Evolutionary conservation across 2,113 vertebrate genomes (phyloP).

Genomic region (Azemiops feae): DNA sequence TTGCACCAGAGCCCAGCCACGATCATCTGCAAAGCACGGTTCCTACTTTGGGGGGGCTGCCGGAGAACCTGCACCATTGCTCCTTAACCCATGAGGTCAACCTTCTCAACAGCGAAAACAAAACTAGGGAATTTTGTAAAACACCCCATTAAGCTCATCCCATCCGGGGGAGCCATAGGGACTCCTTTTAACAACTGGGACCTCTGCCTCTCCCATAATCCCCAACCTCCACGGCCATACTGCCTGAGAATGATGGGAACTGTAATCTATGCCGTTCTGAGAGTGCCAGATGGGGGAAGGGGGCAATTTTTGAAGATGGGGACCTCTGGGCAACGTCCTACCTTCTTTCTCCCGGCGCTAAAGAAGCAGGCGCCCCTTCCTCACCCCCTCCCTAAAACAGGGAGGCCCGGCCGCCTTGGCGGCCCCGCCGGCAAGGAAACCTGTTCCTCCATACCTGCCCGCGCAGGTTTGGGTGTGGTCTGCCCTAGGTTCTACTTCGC

Average conservation of each 20-base stretch:
- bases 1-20: background rate
- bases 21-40: background rate
- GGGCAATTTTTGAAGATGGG: background rate
- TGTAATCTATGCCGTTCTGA: background rate
- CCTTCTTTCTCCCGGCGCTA: background rate
- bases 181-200: background rate
- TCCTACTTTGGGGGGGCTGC: background rate
- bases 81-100: background rate
- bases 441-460: slow-evolving; percentile 21
- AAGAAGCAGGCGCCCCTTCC: background rate
- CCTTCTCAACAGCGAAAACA: background rate
- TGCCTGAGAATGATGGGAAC: background rate
- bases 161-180: background rate
- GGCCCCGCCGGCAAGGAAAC: background rate
- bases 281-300: background rate
- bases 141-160: background rate
- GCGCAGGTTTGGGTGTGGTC: slow-evolving; percentile 8
- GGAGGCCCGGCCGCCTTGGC: background rate
- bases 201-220: background rate
- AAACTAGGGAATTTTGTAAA: background rate
- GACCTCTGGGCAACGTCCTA: background rate
- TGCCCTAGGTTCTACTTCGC: background rate
- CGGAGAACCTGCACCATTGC: background rate
- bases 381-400: background rate
- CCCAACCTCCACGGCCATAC: background rate